phyloP scores from a whole-genome alignment of 2,888 invertebrate genomes.

The Metopia argyrocephala region DNA sequence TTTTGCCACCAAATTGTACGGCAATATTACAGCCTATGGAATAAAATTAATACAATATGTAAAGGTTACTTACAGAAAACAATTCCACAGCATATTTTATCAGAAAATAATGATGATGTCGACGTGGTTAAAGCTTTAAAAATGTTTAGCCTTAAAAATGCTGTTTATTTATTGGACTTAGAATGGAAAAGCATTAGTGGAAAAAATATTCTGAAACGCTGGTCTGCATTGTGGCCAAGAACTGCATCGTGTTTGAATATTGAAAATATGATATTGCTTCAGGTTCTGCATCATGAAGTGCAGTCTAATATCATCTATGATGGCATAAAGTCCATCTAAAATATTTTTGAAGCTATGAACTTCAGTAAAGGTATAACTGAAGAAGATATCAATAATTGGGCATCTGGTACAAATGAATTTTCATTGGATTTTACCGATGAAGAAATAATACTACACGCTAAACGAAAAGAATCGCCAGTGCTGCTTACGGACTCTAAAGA shows the following conservation, averaged over 20 bases:
- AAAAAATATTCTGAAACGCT: too few species aligned
- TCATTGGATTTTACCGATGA: slow-evolving; percentile 29
- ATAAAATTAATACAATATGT: neutral
- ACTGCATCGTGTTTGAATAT: too few species aligned
- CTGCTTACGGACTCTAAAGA: slow-evolving; percentile 17
- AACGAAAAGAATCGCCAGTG: slow-evolving; percentile 30
- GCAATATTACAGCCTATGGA: neutral
- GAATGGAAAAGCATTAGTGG: slow-evolving; percentile 36
- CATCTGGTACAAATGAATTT: slow-evolving; percentile 35
- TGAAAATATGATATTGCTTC: slow-evolving; percentile 12
- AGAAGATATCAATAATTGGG: slow-evolving; percentile 44
- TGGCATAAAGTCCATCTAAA: slow-evolving; percentile 50
- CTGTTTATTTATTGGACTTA: neutral
- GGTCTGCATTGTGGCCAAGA: too few species aligned
- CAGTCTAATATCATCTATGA: slow-evolving; percentile 33
- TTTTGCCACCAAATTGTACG: too few species aligned
- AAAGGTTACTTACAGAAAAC: too few species aligned
- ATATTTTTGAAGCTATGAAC: slow-evolving; percentile 44
- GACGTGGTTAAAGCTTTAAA: too few species aligned
- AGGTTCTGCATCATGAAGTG: too few species aligned
- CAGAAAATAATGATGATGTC: too few species aligned
- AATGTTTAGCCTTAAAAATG: too few species aligned
- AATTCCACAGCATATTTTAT: too few species aligned
- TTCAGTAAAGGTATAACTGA: slow-evolving; percentile 39
- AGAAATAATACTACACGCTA: slow-evolving; percentile 32